Evolutionary conservation across 2,113 vertebrate species (phyloP).

Genomic region (Sylvicapra grimmia): DNA sequence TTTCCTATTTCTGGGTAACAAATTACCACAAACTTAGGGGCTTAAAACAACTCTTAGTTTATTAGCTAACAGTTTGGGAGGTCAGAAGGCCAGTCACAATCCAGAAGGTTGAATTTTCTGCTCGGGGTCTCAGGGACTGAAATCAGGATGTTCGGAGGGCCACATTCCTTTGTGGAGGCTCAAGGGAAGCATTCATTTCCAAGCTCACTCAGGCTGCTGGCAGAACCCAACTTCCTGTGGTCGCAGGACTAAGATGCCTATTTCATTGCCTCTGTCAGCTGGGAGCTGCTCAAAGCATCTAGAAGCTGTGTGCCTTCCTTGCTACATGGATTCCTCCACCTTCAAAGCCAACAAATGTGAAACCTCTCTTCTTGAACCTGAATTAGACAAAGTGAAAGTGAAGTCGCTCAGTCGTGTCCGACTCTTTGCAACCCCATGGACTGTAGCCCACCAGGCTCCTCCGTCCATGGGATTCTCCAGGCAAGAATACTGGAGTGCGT

Average conservation of each 20-base stretch:
- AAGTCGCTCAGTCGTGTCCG: no score
- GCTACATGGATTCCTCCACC: neutral
- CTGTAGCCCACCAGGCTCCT: no score
- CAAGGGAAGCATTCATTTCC: neutral
- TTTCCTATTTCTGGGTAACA: neutral
- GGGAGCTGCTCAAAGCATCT: neutral
- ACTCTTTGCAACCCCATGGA: no score
- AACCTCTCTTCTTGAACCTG: neutral
- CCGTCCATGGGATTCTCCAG: no score
- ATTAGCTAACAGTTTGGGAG: neutral
- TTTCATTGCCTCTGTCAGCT: neutral
- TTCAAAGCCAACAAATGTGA: neutral
- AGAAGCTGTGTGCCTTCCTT: neutral
- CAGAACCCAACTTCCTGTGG: neutral
- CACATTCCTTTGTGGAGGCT: neutral
- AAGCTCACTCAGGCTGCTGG: neutral
- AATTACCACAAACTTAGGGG: neutral
- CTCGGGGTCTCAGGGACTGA: neutral
- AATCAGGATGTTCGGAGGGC: neutral
- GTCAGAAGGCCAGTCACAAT: neutral
- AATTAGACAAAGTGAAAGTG: neutral
- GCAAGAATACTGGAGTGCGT: no score
- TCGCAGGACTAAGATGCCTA: neutral
- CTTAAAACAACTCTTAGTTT: neutral
- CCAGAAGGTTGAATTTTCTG: neutral